Conservation (phyloP, 2,797 vertebrate species). For the Orestias chungarensis region DNA sequence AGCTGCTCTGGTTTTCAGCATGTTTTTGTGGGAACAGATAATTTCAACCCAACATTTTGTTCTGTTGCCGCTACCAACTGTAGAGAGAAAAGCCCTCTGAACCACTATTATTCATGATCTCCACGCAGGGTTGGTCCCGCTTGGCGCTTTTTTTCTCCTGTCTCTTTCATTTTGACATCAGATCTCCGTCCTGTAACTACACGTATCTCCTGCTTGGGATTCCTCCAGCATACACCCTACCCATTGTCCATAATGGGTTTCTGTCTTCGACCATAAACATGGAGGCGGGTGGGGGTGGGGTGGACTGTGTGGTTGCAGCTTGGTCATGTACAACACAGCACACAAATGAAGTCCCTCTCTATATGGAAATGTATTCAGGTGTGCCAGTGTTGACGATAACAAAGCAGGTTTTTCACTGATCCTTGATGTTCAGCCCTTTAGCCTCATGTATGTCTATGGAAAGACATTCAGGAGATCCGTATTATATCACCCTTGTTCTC, state of each 20-base stretch:
- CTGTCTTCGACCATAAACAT: conserved; percentile 45
- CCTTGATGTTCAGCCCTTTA: background rate
- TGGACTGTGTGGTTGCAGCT: conserved; percentile 23
- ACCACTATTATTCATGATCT: conserved; percentile 44
- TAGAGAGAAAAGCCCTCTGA: conserved; percentile 3
- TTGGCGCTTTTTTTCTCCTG: conserved; percentile 1
- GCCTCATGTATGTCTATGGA: background rate
- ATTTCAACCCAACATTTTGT: conserved; percentile 9
- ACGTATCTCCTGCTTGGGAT: conserved; percentile 36
- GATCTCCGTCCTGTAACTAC: conserved; percentile 30
- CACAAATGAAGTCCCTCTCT: conserved; percentile 47
- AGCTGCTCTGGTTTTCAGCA: conserved; percentile 6
- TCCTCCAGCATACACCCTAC: conserved; percentile 22
- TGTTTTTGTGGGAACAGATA: conserved; percentile 6
- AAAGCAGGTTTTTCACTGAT: conserved; percentile 14
- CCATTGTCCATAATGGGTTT: conserved; percentile 56
- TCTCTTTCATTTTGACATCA: conserved; percentile 23
- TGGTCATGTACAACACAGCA: conserved; percentile 35
- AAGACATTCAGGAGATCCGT: background rate
- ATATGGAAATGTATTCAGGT: conserved; percentile 62
- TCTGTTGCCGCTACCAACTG: conserved; percentile 8
- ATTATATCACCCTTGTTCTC: conserved; percentile 9
- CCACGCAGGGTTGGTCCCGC: conserved; percentile 9
- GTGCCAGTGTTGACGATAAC: conserved; percentile 16
- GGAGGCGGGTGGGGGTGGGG: conserved; percentile 23